A percentile compares a stretch with the other conserved stretches of the same genome.
phyloP scores from a whole-genome alignment of 2,113 vertebrate genomes.

The Apteryx owenii region DNA sequence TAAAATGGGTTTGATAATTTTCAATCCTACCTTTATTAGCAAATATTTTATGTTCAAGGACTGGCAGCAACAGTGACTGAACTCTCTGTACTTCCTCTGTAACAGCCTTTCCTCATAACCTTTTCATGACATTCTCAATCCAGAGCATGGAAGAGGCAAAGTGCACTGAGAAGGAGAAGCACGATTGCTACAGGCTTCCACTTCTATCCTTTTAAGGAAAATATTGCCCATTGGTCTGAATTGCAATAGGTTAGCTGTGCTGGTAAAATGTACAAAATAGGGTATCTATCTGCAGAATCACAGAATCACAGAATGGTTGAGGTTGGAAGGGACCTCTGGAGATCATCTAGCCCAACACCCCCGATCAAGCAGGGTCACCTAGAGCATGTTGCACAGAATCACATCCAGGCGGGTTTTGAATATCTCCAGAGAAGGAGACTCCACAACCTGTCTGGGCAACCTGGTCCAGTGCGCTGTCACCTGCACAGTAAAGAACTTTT shows the following conservation, averaged over 20 bases:
- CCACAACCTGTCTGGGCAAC: too few species aligned
- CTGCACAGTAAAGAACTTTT: too few species aligned
- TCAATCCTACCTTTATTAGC: background rate
- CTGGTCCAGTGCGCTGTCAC: too few species aligned
- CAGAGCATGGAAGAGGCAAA: background rate
- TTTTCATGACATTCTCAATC: background rate
- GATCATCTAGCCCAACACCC: too few species aligned
- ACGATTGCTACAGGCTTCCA: background rate
- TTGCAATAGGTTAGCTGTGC: background rate
- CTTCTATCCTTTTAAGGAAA: background rate
- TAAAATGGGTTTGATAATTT: background rate
- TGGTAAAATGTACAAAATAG: background rate
- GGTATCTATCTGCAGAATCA: background rate
- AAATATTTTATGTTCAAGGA: background rate
- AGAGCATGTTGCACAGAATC: too few species aligned
- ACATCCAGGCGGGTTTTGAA: too few species aligned
- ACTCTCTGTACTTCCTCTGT: background rate
- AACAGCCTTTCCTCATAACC: background rate
- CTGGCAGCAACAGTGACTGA: background rate
- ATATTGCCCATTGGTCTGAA: background rate
- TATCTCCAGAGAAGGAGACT: too few species aligned
- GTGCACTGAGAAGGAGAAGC: background rate
- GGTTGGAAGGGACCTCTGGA: too few species aligned
- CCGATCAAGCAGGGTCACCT: too few species aligned
- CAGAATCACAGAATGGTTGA: too few species aligned